Conservation (phyloP, 2,797 vertebrate genomes). For the Aulostomus chinensis region DNA sequence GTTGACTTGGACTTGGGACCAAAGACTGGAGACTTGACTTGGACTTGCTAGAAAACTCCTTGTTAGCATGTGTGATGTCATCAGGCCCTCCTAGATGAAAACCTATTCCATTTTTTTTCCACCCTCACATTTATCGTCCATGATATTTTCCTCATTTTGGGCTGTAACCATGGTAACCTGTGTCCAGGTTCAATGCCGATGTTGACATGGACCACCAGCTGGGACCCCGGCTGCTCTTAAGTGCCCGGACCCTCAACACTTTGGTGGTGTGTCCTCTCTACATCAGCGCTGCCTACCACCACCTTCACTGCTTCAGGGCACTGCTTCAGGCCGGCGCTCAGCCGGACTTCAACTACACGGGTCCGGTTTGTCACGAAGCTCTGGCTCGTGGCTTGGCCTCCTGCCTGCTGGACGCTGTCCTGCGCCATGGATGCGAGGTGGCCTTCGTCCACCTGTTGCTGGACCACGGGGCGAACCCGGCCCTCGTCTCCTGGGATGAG, state of each 20-base stretch:
- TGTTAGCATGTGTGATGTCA: no score
- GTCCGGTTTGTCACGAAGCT: slow-evolving; percentile 84
- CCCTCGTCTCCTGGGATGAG: slow-evolving; percentile 84
- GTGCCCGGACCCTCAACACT: slow-evolving; percentile 86
- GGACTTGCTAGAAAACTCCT: no score
- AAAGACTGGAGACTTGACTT: no score
- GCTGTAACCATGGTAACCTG: neutral
- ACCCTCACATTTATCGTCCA: no score
- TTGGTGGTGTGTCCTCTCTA: slow-evolving; percentile 92
- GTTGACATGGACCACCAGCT: slow-evolving; percentile 91
- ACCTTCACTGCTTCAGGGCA: slow-evolving; percentile 89
- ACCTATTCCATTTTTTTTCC: no score
- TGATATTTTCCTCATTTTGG: neutral
- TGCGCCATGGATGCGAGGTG: slow-evolving; percentile 89
- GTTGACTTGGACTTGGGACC: no score
- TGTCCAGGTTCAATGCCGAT: slow-evolving; percentile 86
- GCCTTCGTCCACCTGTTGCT: slow-evolving; percentile 87
- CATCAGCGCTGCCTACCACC: slow-evolving; percentile 94
- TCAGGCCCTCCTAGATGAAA: no score
- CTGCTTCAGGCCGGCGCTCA: slow-evolving; percentile 91
- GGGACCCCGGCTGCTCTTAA: slow-evolving; percentile 75
- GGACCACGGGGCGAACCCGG: slow-evolving; percentile 89
- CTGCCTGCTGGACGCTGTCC: slow-evolving; percentile 90
- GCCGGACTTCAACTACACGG: slow-evolving; percentile 92
- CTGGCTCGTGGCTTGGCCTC: slow-evolving; percentile 86